Percentiles rank a stretch among this genome's conserved stretches.
Conservation (phyloP, 2,888 invertebrate genomes). For the Melieria omissa region DNA sequence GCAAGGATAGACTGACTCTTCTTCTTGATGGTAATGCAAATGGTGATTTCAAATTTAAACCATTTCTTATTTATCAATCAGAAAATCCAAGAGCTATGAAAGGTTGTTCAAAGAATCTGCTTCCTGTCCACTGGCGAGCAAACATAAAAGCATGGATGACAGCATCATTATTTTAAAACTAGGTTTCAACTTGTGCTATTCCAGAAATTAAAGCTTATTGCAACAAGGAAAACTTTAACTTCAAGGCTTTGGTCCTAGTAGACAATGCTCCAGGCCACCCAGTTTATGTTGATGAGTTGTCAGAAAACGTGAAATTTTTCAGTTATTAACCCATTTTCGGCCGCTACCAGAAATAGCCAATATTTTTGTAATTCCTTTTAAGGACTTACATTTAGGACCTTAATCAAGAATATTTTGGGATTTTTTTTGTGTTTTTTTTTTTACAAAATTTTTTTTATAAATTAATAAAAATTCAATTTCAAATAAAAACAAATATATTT, state of each 20-base stretch:
- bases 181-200: constrained; percentile 46
- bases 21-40: constrained; percentile 35
- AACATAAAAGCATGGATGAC: constrained; percentile 57
- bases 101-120: constrained; percentile 48
- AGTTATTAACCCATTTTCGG: no score
- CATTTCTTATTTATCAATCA: constrained; percentile 55
- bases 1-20: constrained; percentile 34
- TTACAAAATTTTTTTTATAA: no score
- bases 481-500: no score
- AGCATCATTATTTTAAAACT: constrained; percentile 48
- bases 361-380: no score
- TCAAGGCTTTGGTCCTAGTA: constrained; percentile 37
- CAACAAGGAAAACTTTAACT: constrained; percentile 37
- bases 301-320: constrained; percentile 40
- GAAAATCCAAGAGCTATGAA: constrained; percentile 57
- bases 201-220: constrained; percentile 45
- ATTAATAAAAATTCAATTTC: no score
- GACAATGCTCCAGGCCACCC: constrained; percentile 35
- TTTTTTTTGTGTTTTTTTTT: no score
- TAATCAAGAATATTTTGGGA: no score
- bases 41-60: constrained; percentile 56
- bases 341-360: no score
- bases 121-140: constrained; percentile 53
- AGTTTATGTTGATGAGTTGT: constrained; percentile 35
- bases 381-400: no score